phyloP scores from a whole-genome alignment of 1,140 invertebrate genomes.

The Marisa cornuarietis region DNA sequence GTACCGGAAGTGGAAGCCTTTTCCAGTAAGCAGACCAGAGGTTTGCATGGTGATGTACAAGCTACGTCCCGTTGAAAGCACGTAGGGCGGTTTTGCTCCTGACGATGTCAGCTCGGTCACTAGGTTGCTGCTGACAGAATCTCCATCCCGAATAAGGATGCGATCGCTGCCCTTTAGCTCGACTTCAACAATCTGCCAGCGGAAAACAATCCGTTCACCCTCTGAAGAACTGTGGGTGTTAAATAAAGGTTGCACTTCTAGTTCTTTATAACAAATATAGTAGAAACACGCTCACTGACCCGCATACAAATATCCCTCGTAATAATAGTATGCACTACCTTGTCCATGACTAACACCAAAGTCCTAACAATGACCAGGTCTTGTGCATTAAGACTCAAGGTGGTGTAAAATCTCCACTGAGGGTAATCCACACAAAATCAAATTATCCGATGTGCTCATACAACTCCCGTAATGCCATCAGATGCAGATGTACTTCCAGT shows the following conservation, averaged over 20 bases:
- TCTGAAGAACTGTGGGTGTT: background rate
- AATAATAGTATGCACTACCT: no score
- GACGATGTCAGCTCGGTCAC: slow-evolving; percentile 16
- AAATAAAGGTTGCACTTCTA: background rate
- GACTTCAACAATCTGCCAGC: slow-evolving; percentile 28
- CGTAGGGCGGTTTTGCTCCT: slow-evolving; percentile 9
- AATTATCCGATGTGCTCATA: no score
- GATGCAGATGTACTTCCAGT: no score
- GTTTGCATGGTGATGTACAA: slow-evolving; percentile 36
- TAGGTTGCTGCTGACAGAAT: slow-evolving; percentile 12
- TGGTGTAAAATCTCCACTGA: no score
- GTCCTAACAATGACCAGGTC: no score
- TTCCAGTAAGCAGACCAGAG: slow-evolving; percentile 9
- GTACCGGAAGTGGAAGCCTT: slow-evolving; percentile 29
- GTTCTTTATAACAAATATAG: no score
- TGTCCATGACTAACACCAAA: no score
- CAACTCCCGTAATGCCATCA: no score
- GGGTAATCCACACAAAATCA: no score
- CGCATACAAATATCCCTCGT: no score
- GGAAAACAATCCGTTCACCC: background rate
- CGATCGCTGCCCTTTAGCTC: slow-evolving; percentile 26
- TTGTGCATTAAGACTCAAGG: no score
- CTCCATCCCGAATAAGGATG: slow-evolving; percentile 31
- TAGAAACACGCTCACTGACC: no score
- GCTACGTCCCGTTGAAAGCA: slow-evolving; percentile 26